Evolutionary conservation across 2,797 vertebrate genomes (phyloP), one percentile per base, ranked within the genome.

Genomic region (Artibeus lituratus): DNA sequence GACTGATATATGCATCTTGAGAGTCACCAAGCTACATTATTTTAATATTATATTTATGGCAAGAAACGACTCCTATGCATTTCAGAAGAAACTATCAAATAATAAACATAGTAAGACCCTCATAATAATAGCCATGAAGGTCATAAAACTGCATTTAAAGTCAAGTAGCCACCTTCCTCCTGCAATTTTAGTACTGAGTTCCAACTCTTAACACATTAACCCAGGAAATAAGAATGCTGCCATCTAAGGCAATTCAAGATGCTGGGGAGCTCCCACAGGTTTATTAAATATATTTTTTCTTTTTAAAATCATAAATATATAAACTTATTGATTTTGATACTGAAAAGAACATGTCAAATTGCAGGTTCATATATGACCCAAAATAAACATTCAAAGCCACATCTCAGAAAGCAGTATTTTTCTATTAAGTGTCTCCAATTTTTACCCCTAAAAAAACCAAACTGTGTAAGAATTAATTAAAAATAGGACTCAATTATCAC

Each of bases 361-460:
- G 49, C 3, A 73, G 11, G 65, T 35, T 24, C 65, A 91, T 91
- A 90, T 44, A 8, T 37, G 19, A 70, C 32, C 12, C 14, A 15
- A 82, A 87, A 74, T 49, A 88, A 73, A 76, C 39, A 94, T 72
- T 73, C 29, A 89, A 84, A 86, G 24, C 78, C 21, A 55, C 2
- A 90, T 59, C 2, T 21, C 18, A 42, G 14, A 88, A 88, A 85
- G 82, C 49, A 78, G 16, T 77, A 44, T 78, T 74, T 91, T 86
- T 91, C 53, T 62, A 29, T 73, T 73, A 87, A 37, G 21, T 65
- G 7, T 32, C 12, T 62, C 29, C 49, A 67, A 67, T 74, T 59
- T 93, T 91, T 26, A 84, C 80, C 90, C 94, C 53, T 72, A 96
- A 83, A 26, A 84, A 85, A 92, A 94, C 73, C 57, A 92, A 91